Evolutionary conservation across 2,888 invertebrate genomes (phyloP), one percentile per base, ranked within the genome.

Genomic region (Cremastinae sp.): DNA sequence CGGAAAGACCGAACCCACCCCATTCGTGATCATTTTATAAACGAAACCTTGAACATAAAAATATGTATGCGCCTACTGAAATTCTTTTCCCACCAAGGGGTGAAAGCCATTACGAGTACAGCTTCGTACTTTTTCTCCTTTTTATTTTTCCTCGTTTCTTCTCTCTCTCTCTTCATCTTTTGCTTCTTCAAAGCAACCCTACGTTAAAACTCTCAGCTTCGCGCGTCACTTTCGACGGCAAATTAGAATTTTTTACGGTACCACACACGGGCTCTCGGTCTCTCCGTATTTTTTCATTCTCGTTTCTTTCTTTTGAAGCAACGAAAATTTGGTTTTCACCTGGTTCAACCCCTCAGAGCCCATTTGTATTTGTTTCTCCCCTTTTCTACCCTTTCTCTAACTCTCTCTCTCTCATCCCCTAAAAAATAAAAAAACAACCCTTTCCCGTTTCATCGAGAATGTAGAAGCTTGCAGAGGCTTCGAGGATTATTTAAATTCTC

Each of bases 11-110:
- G 73, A 73, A 75, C 70, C 62, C 58, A 39, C 65, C 75, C 75
- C 56, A 55, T 70, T 75, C 35, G 65, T 53, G 45, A 71, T 55
- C 62, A 8, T 37, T 41, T 58, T 45, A 55, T 49, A 45, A 8
- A n/a, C 28, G 16, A 56, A 45, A 5, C 49, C 18, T 20, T 20
- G 20, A 18, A 49, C 18, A 10, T 47, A 16, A 20, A 61, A 41
- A 61, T 16, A 22, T 61, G n/a, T 59, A 65, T 68, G 70, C 61
- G 47, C 73, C 71, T 56, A 28, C 2, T 83, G 83, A 88, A 88
- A 86, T 86, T 83, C 83, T 85, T 69, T 88, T 87, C 87, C 86
- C 86, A 87, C 86, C 85, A 86, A 85, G 87, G 87, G 87, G 84
- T 81, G 80, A 77, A 79, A 81, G 18, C 59, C 22, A 72, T 76